These are phyloP conservation scores for Centruroides vittatus DNA, from an alignment of 1,140 invertebrate genomes.

Conservation along the genomic window DNA sequence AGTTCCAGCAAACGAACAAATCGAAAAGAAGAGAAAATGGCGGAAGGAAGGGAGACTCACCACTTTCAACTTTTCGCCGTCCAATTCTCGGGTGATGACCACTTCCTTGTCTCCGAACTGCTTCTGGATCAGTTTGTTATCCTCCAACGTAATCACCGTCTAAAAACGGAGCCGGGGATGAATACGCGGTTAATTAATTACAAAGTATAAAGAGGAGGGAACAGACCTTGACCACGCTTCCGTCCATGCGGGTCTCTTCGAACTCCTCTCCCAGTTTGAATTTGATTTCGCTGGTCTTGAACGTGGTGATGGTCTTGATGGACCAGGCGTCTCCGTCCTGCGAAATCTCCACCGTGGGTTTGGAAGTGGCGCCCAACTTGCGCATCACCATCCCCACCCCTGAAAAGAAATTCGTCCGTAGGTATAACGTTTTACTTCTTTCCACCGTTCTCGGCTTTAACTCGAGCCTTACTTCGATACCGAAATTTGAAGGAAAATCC, in stretches of 20 bases:
- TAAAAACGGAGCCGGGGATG: neutral
- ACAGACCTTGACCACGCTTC: slow-evolving; percentile 53
- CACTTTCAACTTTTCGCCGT: slow-evolving; percentile 53
- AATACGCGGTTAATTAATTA: no score
- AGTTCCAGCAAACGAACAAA: no score
- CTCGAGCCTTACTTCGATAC: no score
- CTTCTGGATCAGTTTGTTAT: slow-evolving; percentile 48
- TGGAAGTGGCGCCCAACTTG: slow-evolving; percentile 57
- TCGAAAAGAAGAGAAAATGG: no score
- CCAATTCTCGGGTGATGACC: slow-evolving; percentile 45
- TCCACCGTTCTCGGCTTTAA: no score
- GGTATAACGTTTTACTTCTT: no score
- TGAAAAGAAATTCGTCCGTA: slow-evolving; percentile 31
- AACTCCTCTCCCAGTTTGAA: slow-evolving; percentile 71
- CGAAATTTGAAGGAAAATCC: no score
- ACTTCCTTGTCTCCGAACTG: slow-evolving; percentile 49
- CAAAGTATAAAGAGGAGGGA: no score
- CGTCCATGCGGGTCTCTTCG: slow-evolving; percentile 71
- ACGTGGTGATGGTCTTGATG: slow-evolving; percentile 53
- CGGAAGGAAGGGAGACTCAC: slow-evolving; percentile 17
- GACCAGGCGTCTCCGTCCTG: slow-evolving; percentile 50
- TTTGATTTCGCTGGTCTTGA: slow-evolving; percentile 60
- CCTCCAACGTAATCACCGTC: slow-evolving; percentile 24
- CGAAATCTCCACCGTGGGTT: slow-evolving; percentile 52
- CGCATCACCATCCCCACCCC: slow-evolving; percentile 59